Base-by-base conservation (phyloP, 2,113 vertebrate genomes). In the Pseudopipra pipra region DNA sequence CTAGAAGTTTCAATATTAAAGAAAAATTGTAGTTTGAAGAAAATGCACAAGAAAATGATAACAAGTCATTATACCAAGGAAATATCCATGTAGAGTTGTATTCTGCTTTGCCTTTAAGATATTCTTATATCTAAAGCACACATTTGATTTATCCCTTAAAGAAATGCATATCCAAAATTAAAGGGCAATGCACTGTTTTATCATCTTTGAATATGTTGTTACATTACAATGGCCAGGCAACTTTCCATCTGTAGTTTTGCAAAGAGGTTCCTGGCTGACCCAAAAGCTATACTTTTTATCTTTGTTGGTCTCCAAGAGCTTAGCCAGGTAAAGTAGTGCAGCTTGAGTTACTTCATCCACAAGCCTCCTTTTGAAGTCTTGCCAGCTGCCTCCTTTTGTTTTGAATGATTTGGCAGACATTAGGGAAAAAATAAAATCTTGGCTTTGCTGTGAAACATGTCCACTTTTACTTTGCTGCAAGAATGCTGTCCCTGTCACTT, bases 271-370 rank as follows among this genome's bases (percentile, higher is more conserved):
- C 47, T 72, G 87, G 73, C 68, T 85, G 85, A 95, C 77, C 66
- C 62, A 65, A 78, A 86, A 89, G 27, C 49, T 91, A 5, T 44
- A 35, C 89, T 14, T 93, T 96, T 95, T 93, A 76, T 96, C 68
- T 71, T 73, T 91, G 62, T 49, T 89, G 62, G 51, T 87, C 82
- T 93, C 70, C 47, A 78, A 93, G 76, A 92, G 12, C 71, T 81
- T 90, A 92, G 35, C 31, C 83, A 96, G 91, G 85, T 85, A 61
- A 89, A 84, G 33, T 17, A 77, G 35, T 73, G 44, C 73, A 94
- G 76, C 76, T 90, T 95, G 78, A 94, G 55, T 82, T 95, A 85
- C 35, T 96, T 95, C 85, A 92, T 76, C 56, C 68, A 62, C 46
- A 80, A 28, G n/a, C 66, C 28, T 92, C 44, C 46, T 88, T 93